These are phyloP conservation scores for Microctenopoma stevenorrisi DNA, from an alignment of 2,797 vertebrate species.

Conservation along the genomic window DNA sequence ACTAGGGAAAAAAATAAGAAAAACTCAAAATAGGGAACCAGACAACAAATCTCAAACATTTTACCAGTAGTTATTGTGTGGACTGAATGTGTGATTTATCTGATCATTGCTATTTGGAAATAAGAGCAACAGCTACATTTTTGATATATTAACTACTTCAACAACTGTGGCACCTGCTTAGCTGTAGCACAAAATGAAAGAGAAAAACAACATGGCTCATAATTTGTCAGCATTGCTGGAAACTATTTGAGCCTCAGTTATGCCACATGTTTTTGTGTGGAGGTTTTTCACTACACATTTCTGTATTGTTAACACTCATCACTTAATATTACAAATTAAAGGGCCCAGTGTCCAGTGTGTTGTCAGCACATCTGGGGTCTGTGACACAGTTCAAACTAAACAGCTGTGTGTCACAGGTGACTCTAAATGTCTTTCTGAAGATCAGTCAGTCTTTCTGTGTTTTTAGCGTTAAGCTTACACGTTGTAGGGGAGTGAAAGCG, in stretches of 20 bases:
- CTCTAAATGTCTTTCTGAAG: too few species aligned
- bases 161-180: too few species aligned
- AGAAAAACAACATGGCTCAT: neutral
- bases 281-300: too few species aligned
- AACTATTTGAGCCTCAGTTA: too few species aligned
- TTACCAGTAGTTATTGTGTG: too few species aligned
- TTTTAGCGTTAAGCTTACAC: conserved; percentile 63
- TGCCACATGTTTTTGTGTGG: too few species aligned
- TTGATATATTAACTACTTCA: neutral
- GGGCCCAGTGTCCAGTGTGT: too few species aligned
- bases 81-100: too few species aligned
- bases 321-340: neutral
- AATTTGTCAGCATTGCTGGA: too few species aligned
- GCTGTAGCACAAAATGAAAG: too few species aligned
- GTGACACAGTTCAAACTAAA: neutral
- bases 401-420: neutral
- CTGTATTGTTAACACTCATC: too few species aligned
- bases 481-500: conserved; percentile 83
- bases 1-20: conserved; percentile 59
- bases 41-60: neutral
- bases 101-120: neutral
- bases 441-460: neutral
- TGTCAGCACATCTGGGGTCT: too few species aligned
- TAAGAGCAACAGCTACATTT: neutral
- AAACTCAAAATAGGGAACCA: neutral